Evolutionary conservation across 2,888 invertebrate species (phyloP).

Genomic region (Erebia palarica): DNA sequence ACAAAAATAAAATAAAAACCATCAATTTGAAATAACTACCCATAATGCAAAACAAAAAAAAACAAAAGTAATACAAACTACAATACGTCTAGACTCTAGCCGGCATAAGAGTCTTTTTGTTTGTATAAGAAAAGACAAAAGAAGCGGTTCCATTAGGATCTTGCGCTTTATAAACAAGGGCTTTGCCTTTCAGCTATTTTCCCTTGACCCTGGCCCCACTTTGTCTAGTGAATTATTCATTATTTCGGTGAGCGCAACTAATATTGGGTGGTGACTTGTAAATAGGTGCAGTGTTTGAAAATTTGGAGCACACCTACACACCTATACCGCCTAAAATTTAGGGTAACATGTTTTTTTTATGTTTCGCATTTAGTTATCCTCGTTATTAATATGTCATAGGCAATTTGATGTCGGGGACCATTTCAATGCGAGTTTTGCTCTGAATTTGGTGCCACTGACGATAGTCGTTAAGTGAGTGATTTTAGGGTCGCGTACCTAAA

Average conservation of each 20-base stretch:
- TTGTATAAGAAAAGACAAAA: slow-evolving; percentile 12
- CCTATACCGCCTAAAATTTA: no score
- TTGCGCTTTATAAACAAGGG: slow-evolving; percentile 11
- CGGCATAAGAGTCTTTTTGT: slow-evolving; percentile 4
- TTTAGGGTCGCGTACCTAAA: no score
- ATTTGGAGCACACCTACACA: no score
- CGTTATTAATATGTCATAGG: no score
- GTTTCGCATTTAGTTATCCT: no score
- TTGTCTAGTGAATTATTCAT: slow-evolving; percentile 14
- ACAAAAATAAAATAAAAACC: no score
- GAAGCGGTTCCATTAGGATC: slow-evolving; percentile 13
- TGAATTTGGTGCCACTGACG: no score
- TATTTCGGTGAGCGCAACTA: neutral
- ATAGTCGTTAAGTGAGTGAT: no score
- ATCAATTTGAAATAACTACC: no score
- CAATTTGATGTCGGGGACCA: no score
- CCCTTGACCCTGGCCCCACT: slow-evolving; percentile 11
- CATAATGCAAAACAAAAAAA: neutral
- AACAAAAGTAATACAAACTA: neutral
- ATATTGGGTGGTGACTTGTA: slow-evolving; percentile 4
- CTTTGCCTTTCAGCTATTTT: slow-evolving; percentile 7
- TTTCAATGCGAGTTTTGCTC: no score
- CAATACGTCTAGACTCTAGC: slow-evolving; percentile 12
- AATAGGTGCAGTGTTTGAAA: neutral
- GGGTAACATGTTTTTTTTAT: no score